phyloP scores from a whole-genome alignment of 2,888 invertebrate species.

The Papilio gigon region DNA sequence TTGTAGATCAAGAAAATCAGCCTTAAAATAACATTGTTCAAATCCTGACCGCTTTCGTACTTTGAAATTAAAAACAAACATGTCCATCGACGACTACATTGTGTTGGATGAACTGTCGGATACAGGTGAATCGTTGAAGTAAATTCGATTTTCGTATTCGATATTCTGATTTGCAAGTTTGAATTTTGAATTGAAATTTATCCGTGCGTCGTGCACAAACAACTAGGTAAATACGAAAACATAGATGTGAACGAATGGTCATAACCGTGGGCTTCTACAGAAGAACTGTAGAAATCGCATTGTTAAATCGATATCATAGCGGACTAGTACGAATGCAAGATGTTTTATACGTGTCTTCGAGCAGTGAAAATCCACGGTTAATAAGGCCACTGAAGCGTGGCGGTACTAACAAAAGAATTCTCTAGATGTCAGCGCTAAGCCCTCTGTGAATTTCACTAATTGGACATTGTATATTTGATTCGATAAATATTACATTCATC shows the following conservation, averaged over 20 bases:
- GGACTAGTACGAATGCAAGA: neutral
- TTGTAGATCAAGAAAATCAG: neutral
- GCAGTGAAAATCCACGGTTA: neutral
- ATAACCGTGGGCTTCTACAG: neutral
- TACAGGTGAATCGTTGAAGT: neutral
- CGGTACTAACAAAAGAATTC: neutral
- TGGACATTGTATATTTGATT: conserved; percentile 2
- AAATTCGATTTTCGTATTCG: no score
- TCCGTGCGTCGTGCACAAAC: neutral
- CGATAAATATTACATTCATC: neutral
- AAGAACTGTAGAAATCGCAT: neutral
- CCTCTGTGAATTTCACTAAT: conserved; percentile 1
- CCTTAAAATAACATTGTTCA: neutral
- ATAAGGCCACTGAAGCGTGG: neutral
- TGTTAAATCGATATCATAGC: neutral
- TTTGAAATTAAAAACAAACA: conserved; percentile 4
- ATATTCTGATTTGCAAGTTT: neutral
- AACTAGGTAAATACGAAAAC: neutral
- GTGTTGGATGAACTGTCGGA: neutral
- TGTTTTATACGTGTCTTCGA: neutral
- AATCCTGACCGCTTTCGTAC: neutral
- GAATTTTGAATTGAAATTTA: neutral
- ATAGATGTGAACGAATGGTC: neutral
- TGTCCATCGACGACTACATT: neutral
- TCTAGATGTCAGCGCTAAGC: neutral